phyloP scores from a whole-genome alignment of 2,888 invertebrate genomes.

The Villa cingulata region DNA sequence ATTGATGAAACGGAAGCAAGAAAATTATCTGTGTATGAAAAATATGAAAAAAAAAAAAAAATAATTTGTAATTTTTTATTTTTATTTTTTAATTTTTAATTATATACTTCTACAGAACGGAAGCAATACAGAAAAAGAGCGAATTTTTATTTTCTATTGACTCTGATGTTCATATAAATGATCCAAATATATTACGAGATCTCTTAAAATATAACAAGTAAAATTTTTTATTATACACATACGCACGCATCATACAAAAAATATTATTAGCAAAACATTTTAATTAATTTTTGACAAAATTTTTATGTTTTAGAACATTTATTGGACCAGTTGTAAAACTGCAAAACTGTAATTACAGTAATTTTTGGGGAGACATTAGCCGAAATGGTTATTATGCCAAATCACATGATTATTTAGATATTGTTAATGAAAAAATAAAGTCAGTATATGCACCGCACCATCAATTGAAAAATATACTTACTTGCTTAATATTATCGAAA shows the following conservation, averaged over 20 bases:
- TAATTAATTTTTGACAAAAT: not conserved
- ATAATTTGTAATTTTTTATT: too few species aligned
- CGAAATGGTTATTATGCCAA: constrained; percentile 87
- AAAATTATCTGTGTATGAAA: constrained; percentile 72
- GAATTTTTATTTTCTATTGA: constrained; percentile 80
- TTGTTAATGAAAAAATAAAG: constrained; percentile 67
- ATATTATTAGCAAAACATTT: constrained; percentile 1
- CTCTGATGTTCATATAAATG: constrained; percentile 70
- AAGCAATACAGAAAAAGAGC: constrained; percentile 61
- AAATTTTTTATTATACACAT: constrained; percentile 3
- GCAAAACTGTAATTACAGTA: constrained; percentile 86
- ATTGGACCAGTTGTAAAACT: constrained; percentile 71
- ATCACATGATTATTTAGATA: constrained; percentile 91
- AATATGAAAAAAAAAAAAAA: too few species aligned
- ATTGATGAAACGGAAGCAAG: constrained; percentile 61
- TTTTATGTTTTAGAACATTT: constrained; percentile 24
- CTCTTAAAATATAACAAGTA: constrained; percentile 61
- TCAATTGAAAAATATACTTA: too few species aligned
- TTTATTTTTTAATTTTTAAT: too few species aligned
- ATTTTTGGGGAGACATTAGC: constrained; percentile 94
- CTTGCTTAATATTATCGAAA: too few species aligned
- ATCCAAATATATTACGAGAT: constrained; percentile 53
- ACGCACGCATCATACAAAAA: not conserved
- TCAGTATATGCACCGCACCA: too few species aligned
- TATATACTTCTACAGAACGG: constrained; percentile 52